These are phyloP conservation scores for Lydus trimaculatus DNA, from an alignment of 2,888 invertebrate genomes.

Conservation along the genomic window DNA sequence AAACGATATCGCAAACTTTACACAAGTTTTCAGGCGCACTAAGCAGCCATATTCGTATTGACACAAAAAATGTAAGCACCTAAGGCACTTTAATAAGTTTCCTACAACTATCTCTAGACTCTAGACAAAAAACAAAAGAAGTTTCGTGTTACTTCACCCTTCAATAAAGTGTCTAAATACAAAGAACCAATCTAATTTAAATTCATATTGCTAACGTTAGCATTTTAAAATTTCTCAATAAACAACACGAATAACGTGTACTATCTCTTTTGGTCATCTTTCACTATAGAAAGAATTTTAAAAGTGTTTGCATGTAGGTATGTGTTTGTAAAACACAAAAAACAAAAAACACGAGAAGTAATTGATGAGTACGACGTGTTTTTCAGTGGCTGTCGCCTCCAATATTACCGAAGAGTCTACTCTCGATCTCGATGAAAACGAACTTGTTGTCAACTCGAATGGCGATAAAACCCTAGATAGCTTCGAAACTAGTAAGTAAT, in stretches of 20 bases:
- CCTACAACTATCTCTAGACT: neutral
- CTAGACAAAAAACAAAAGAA: neutral
- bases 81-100: neutral
- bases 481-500: conserved; percentile 66
- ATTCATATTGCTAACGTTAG: neutral
- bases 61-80: neutral
- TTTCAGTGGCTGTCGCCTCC: conserved; percentile 56
- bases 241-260: conserved; percentile 36
- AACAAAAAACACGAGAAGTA: no score
- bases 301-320: conserved; percentile 24
- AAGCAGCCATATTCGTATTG: neutral
- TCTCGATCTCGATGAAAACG: conserved; percentile 62
- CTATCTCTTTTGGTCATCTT: conserved; percentile 45
- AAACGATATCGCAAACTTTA: neutral
- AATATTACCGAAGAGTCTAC: conserved; percentile 65
- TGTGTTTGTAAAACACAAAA: conserved; percentile 2
- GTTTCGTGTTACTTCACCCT: neutral
- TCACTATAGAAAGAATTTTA: conserved; percentile 33
- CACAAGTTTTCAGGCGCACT: neutral
- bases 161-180: neutral
- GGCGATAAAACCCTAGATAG: conserved; percentile 63
- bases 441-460: conserved; percentile 64
- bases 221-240: neutral
- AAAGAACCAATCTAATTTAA: neutral
- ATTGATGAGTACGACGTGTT: conserved; percentile 11